Base-by-base conservation (phyloP, 2,797 vertebrate species). In the Syngnathus rostellatus region DNA sequence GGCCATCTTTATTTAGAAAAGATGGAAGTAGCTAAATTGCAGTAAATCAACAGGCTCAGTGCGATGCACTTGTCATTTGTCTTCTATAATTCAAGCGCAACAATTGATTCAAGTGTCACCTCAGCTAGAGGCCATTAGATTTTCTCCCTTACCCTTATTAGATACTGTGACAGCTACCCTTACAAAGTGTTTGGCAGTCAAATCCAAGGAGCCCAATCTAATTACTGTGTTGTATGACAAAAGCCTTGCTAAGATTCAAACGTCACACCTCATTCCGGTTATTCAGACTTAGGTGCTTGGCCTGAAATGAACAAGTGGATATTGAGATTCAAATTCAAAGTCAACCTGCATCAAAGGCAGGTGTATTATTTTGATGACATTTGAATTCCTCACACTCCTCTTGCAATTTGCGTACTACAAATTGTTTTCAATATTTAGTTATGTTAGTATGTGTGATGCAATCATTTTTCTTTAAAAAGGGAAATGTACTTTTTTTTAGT, bases 141-240 rank as follows among this genome's bases (percentile, higher is more conserved):
- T 71, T 58, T 72, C 55, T 80, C 73, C 81, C 81, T 85, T 84
- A 85, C 76, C 46, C 66, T 77, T 76, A 85, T 87, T 78, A 73
- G 71, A 73, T 54, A 57, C 70, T 62, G 45, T 68, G 59, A 57
- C 66, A 62, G 72, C 80, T 46, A 53, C 68, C 54, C 51, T 66
- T 65, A 72, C 80, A 37, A 37, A 38, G 40, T 74, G 41, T 71
- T 79, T 78, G 19, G 55, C 61, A 62, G 73, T 68, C 71, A 79
- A 70, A 80, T 71, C 73, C 55, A 75, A 64, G 64, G n/a, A 53
- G 54, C 38, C 72, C 54, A 59, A 21, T 72, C 69, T 72, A 70
- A 81, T 84, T 72, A 73, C 66, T 77, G 63, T 65, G 31, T 51
- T 51, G 50, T n/a, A 51, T 51, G 50, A 51, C 50, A 51, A 51